Evolutionary conservation across 1,140 invertebrate species (phyloP), one percentile per base, ranked within the genome.

Genomic region (Magallana ariakensis): DNA sequence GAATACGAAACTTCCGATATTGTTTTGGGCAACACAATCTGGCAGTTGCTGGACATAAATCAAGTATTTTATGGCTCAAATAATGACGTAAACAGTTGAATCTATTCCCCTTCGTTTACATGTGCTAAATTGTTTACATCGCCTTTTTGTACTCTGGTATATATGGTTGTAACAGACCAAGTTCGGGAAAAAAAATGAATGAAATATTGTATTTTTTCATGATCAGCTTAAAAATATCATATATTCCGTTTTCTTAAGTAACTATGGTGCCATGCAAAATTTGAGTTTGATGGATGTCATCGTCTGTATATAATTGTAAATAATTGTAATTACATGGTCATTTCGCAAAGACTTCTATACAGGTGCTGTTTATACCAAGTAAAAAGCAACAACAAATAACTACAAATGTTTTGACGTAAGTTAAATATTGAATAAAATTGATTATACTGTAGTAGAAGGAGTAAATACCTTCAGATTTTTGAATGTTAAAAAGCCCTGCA

Each of bases 1-100:
- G 66, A 75, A 26, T 75, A 26, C 22, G 1, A 75, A 33, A 26
- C 22, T 75, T 19, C 22, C 66, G 22, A 26, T 75, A 26, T 75
- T 75, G 66, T 75, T 75, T 60, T 75, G 22, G 66, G 33, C 66
- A 26, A 26, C 9, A 75, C 19, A 13, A 26, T 26, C 7, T 26
- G 13, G 10, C 13, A 26, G 66, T 26, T 33, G 19, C 13, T 33
- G 22, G 19, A 13, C 66, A 75, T 11, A 22, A 75, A 75, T 75
- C 8, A 75, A 75, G 22, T 26, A n/a, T 75, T 75, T 26, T 75
- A 75, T 75, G 19, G 33, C 11, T 26, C 16, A 75, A 75, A 75
- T 19, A 46, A 75, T 75, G 22, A 75, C 66, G 66, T 75, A 22
- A 75, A 33, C 66, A 33, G 13, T 75, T 75, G 13, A 75, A 22